Evolutionary conservation across 2,888 invertebrate genomes (phyloP).

Genomic region (Lasioglossum morio): DNA sequence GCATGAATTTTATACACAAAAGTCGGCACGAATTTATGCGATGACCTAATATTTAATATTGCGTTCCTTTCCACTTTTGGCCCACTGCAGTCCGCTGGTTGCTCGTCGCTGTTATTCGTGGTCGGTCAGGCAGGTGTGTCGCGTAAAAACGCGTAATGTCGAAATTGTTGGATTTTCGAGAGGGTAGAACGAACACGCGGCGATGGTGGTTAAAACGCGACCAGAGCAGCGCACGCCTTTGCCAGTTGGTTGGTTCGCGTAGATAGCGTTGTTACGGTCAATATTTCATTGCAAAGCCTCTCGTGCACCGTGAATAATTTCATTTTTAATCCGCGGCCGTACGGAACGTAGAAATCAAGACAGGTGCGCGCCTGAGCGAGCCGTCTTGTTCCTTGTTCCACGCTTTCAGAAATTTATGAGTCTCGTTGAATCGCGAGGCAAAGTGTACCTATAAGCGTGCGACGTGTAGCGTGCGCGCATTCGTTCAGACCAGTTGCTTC

Average conservation of each 20-base stretch:
- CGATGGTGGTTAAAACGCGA: not conserved
- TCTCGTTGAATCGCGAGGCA: not conserved
- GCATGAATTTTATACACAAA: no score
- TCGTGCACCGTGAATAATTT: conserved; percentile 55
- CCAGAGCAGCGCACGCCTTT: not conserved
- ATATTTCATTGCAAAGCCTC: conserved; percentile 59
- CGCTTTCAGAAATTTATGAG: conserved; percentile 14
- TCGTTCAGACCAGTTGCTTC: conserved; percentile 10
- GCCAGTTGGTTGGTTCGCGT: conserved; percentile 41
- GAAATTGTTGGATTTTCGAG: not conserved
- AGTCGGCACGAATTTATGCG: no score
- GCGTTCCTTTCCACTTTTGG: no score
- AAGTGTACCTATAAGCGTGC: not conserved
- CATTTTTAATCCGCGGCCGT: conserved; percentile 60
- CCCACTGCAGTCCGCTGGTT: no score
- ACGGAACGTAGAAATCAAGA: conserved; percentile 31
- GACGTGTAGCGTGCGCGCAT: no score
- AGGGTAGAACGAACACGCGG: no score
- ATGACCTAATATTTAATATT: no score
- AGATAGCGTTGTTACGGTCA: conserved; percentile 59
- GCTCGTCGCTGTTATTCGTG: no score
- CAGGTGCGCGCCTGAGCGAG: not conserved
- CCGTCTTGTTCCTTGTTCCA: not conserved
- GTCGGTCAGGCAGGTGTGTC: not conserved
- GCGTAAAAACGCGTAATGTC: not conserved